Evolutionary conservation across 2,113 vertebrate species (phyloP).

Genomic region (Galemys pyrenaicus): DNA sequence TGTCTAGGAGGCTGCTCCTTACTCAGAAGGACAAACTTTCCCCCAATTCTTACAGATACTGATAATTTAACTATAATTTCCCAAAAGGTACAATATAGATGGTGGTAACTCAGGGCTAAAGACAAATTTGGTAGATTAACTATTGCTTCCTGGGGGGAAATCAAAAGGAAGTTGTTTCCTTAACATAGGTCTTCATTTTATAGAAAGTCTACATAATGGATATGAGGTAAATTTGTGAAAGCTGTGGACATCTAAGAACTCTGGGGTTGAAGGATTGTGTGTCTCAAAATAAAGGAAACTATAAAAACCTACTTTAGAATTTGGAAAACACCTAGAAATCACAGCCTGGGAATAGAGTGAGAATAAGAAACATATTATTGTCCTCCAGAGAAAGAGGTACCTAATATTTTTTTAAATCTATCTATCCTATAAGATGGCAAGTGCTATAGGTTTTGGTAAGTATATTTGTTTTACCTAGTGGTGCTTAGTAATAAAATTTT

Average conservation of each 20-base stretch:
- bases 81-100: neutral
- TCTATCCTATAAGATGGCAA: neutral
- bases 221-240: constrained; percentile 4
- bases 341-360: neutral
- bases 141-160: neutral
- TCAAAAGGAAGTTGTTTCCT: neutral
- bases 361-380: neutral
- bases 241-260: neutral
- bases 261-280: neutral
- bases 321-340: neutral
- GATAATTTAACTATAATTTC: constrained; percentile 7
- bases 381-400: neutral
- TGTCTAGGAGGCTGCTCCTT: neutral
- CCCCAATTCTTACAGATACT: neutral
- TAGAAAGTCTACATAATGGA: neutral
- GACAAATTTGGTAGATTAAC: neutral
- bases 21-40: neutral
- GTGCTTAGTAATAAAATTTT: neutral
- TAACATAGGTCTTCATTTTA: neutral
- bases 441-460: neutral
- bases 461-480: neutral
- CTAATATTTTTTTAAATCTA: neutral
- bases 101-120: neutral
- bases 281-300: neutral
- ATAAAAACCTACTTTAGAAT: neutral